Conservation (phyloP, 2,797 vertebrate genomes). For the Chiloscyllium punctatum region DNA sequence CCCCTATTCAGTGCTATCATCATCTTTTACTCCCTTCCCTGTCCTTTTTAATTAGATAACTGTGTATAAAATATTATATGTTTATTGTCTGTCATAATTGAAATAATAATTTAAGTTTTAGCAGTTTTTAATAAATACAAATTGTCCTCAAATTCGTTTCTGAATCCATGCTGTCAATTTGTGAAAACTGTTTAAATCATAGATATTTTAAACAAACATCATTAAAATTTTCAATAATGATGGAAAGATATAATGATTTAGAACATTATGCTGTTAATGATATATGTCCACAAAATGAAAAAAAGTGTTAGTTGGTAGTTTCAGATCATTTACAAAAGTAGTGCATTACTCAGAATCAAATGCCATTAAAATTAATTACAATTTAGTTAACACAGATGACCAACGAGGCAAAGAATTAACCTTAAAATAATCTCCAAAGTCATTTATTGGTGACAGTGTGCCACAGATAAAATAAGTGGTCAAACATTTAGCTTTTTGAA, state of each 20-base stretch:
- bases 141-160: background rate
- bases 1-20: background rate
- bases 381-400: conserved; percentile 54
- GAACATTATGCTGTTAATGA: background rate
- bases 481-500: conserved; percentile 22
- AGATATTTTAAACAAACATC: background rate
- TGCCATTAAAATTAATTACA: conserved; percentile 61
- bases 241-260: background rate
- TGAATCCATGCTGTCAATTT: background rate
- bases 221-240: conserved; percentile 1
- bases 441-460: conserved; percentile 48
- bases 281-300: background rate
- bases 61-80: background rate
- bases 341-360: conserved; percentile 54
- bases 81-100: background rate
- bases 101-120: background rate
- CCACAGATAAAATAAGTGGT: conserved; percentile 23
- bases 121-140: background rate
- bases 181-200: background rate
- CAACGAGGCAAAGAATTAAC: conserved; percentile 66
- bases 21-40: too few relatives aligned
- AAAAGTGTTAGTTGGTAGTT: conserved; percentile 46
- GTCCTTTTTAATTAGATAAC: background rate
- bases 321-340: conserved; percentile 45
- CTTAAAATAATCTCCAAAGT: conserved; percentile 64